Percentiles rank a stretch among this genome's conserved stretches.
Evolutionary conservation across 2,113 vertebrate species (phyloP).

Genomic region (Alouatta palliata): DNA sequence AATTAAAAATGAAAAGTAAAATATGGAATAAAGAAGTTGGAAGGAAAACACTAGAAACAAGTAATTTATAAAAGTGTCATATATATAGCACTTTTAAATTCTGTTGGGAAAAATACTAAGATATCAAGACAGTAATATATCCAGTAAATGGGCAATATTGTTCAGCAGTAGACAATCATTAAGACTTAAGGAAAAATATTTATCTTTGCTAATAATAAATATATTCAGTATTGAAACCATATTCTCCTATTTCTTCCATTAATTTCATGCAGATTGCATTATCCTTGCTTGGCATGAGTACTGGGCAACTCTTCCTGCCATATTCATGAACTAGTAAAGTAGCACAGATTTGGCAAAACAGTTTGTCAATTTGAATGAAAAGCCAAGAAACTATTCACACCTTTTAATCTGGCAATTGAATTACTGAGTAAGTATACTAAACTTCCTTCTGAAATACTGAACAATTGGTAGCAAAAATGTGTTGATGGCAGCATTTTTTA

Average conservation of each 20-base stretch:
- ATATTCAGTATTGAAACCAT: neutral
- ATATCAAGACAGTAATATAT: neutral
- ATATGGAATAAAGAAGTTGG: neutral
- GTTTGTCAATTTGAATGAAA: neutral
- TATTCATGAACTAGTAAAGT: too few species aligned
- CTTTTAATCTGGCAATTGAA: neutral
- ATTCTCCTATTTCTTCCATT: neutral
- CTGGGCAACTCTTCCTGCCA: fast-evolving
- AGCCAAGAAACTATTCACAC: too few species aligned
- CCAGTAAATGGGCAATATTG: neutral
- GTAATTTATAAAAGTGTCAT: neutral
- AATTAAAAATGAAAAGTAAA: neutral
- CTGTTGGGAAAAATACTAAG: neutral
- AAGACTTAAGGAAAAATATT: neutral
- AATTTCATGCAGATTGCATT: neutral
- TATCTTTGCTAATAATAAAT: neutral
- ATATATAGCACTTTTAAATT: neutral
- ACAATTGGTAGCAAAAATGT: neutral
- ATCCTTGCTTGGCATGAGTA: neutral
- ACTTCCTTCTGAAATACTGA: neutral
- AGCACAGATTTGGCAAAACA: neutral
- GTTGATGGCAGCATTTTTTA: too few species aligned
- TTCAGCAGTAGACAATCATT: neutral
- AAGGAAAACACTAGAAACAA: neutral
- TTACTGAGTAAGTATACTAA: too few species aligned